A percentile compares a stretch with the other conserved stretches of the same genome.
These are phyloP conservation scores for Drosophila buzzatii DNA, from an alignment of 2,888 invertebrate species.

Conservation along the genomic window DNA sequence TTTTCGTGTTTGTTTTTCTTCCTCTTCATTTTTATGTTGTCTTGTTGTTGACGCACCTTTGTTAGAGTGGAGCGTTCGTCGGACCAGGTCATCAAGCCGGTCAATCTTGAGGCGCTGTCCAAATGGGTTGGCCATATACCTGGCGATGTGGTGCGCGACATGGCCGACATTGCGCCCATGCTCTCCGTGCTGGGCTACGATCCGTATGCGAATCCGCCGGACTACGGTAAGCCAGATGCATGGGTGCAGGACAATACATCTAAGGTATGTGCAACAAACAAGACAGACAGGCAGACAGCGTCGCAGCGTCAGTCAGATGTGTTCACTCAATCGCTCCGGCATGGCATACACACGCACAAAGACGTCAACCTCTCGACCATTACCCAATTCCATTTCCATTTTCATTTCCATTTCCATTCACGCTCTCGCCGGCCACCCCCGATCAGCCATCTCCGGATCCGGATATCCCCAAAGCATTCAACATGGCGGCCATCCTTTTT, in stretches of 20 bases:
- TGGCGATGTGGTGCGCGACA: constrained; percentile 95
- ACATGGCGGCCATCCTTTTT: constrained; percentile 57
- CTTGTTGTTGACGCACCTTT: constrained; percentile 36
- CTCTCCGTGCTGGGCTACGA: constrained; percentile 96
- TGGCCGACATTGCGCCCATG: constrained; percentile 98
- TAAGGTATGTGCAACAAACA: constrained; percentile 82
- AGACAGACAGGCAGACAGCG: constrained; percentile 57
- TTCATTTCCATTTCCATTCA: constrained; percentile 7
- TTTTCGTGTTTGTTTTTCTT: background rate
- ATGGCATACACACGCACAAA: background rate
- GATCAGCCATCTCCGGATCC: constrained; percentile 27
- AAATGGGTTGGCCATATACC: constrained; percentile 97
- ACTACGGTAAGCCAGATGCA: constrained; percentile 94
- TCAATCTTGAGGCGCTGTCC: constrained; percentile 97
- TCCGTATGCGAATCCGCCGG: constrained; percentile 97
- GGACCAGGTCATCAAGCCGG: constrained; percentile 99
- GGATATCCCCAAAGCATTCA: constrained; percentile 61
- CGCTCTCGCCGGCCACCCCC: background rate
- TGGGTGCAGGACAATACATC: constrained; percentile 90
- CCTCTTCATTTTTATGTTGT: too few species aligned
- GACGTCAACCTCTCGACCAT: constrained; percentile 10
- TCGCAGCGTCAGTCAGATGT: constrained; percentile 8
- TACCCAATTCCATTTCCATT: constrained; percentile 14
- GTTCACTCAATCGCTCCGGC: constrained; percentile 2
- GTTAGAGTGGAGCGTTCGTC: constrained; percentile 97